These are phyloP conservation scores for Lepidostoma basale DNA, from an alignment of 1,140 invertebrate species.

Conservation along the genomic window DNA sequence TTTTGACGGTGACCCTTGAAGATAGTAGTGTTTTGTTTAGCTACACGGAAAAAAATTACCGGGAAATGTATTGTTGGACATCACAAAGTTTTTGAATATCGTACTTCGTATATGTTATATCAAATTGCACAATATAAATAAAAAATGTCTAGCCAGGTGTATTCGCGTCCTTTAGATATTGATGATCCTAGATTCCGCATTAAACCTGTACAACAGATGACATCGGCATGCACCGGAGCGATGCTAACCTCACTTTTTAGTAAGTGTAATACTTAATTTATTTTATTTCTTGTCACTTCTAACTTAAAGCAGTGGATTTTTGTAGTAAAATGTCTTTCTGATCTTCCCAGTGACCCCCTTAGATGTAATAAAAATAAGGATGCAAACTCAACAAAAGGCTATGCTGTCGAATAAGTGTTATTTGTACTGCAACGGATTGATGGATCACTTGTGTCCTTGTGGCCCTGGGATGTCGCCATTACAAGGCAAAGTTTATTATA, in stretches of 20 bases:
- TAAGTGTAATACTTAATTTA: constrained; percentile 58
- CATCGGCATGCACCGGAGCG: constrained; percentile 87
- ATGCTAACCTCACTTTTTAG: constrained; percentile 87
- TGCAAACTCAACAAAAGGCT: constrained; percentile 92
- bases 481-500: constrained; percentile 78
- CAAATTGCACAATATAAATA: constrained; percentile 8
- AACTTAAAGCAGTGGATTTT: not conserved
- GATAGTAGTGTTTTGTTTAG: no score
- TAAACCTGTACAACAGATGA: constrained; percentile 85
- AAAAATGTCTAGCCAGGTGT: not conserved
- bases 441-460: constrained; percentile 98
- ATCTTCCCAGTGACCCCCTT: constrained; percentile 90
- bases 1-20: no score
- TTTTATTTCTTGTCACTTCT: constrained; percentile 12
- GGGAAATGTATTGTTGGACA: no score
- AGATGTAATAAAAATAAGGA: constrained; percentile 97
- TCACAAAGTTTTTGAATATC: not conserved
- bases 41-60: no score
- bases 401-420: constrained; percentile 88
- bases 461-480: constrained; percentile 62
- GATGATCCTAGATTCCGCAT: constrained; percentile 78
- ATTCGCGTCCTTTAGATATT: constrained; percentile 3
- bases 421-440: constrained; percentile 97
- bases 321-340: not conserved
- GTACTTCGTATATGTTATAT: not conserved